Base-by-base conservation (phyloP, 92 coral and sea anemone genomes). In the Galaxea fascicularis region DNA sequence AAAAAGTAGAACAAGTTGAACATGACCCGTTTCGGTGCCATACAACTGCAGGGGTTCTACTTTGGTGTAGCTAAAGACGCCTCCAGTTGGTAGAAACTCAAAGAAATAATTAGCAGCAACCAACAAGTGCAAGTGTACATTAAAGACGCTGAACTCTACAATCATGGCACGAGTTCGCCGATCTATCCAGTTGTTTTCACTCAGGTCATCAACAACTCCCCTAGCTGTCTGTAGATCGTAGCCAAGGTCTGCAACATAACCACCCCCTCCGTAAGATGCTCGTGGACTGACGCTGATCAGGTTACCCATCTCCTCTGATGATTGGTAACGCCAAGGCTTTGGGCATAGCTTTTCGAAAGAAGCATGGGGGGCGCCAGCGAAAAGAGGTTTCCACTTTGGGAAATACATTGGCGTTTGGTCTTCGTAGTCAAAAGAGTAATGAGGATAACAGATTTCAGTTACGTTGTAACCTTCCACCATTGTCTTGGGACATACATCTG, bases 241-340 rank as follows among this genome's bases (percentile, higher is more conserved):
- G 16, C 95, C 93, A 46, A 92, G 73, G 78, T 89, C 82, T 6
- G 95, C 95, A 45, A 89, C 85, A 74, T 78, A 92, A 22, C 95
- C 95, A 14, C 95, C 93, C 29, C 95, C 95, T 30, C 91, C 91
- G 74, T 92, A 92, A 0, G 30, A n/a, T 35, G 78, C 70, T 18
- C 77, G 73, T 72, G 68, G 66, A 0, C 91, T 90, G 83, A 73
- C 82, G 68, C 72, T 74, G 4, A 89, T 82, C 30, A 78, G 74
- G 69, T 81, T 90, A 4, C 63, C 29, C 18, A 83, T 78, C 29
- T 76, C 83, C 29, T 66, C 79, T 4, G 91, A n/a, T 24, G 67
- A 73, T 46, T 79, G 86, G 63, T 89, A 92, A 35, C 85, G 74
- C 93, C 95, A 92, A 4, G 95, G 95, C 60, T 92, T 92, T 27